A percentile compares a stretch with the other conserved stretches of the same genome.
Evolutionary conservation across 1,140 invertebrate genomes (phyloP).

Genomic region (Spodoptera litura): DNA sequence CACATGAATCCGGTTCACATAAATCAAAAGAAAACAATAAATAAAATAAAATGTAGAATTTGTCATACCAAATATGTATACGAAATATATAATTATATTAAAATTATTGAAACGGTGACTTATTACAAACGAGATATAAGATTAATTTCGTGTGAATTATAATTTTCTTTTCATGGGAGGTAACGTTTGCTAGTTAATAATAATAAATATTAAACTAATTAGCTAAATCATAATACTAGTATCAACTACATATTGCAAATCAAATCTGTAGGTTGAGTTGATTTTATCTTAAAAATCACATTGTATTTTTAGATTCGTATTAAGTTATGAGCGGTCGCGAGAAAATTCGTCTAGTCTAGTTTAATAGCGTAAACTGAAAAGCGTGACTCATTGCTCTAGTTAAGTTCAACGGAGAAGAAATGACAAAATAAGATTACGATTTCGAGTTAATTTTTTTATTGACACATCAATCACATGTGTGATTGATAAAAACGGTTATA

Average conservation of each 20-base stretch:
- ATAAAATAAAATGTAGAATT: constrained; percentile 5
- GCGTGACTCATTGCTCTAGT: too few species aligned
- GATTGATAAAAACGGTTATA: too few species aligned
- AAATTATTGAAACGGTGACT: constrained; percentile 14
- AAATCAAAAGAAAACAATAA: constrained; percentile 6
- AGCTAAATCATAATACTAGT: constrained; percentile 61
- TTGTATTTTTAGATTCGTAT: constrained; percentile 67
- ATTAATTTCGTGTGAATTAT: constrained; percentile 51
- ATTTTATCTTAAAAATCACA: constrained; percentile 78
- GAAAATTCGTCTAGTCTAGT: background rate
- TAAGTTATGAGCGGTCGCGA: constrained; percentile 51
- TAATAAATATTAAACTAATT: constrained; percentile 80
- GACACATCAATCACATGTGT: too few species aligned
- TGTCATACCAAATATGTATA: constrained; percentile 3
- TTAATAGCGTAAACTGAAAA: too few species aligned
- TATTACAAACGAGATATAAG: constrained; percentile 19
- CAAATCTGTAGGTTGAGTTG: constrained; percentile 78
- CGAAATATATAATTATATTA: background rate
- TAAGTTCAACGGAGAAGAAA: too few species aligned
- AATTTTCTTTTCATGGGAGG: constrained; percentile 25
- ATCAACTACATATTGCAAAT: constrained; percentile 76
- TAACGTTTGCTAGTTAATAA: constrained; percentile 46
- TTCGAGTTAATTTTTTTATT: too few species aligned
- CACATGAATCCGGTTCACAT: background rate
- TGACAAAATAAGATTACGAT: too few species aligned